Base-by-base conservation (phyloP, 2,888 invertebrate genomes). In the Amiota mariae region DNA sequence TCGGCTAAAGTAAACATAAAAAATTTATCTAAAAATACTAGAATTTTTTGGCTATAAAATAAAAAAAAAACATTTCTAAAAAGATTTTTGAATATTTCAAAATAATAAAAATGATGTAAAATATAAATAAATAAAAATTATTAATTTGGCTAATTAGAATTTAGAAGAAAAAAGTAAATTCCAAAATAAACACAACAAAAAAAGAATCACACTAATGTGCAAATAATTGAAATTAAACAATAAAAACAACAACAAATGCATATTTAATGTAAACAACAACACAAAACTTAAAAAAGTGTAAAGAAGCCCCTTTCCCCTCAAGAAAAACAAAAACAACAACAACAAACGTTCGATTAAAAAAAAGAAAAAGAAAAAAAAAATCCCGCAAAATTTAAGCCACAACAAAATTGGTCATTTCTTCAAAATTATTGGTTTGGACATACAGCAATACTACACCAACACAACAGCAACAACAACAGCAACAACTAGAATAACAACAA, bases 351-450 rank as follows among this genome's bases (percentile, higher is more conserved):
- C 46, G n/a, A 75, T 66, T 36, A 36, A 36, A 6, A 70, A 73
- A 67, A 49, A 64, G 57, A 48, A 75, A 67, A 59, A 59, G 49
- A 80, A 48, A 75, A 67, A 59, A 59, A 59, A 80, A 85, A 85
- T 81, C 80, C 78, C 79, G 80, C 79, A 86, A 85, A 87, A 87
- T 87, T 86, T 87, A 87, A 87, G 84, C 80, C 79, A 82, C 81
- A 83, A 85, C 81, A 80, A 87, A 87, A 87, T 87, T 86, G 87
- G 88, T 85, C 80, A 85, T 84, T 82, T 88, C 85, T 89, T 89
- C 89, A 89, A 89, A 89, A 89, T 89, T 89, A 89, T 89, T 89
- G 89, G 89, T 89, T 89, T 88, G 89, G 89, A 88, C 87, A 87
- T 77, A 83, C 81, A 82, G 88, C 86, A 86, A 84, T 81, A 87